Evolutionary conservation across 1,140 invertebrate genomes (phyloP), one percentile per base, ranked within the genome.

Genomic region (Drosophila pseudoobscura): DNA sequence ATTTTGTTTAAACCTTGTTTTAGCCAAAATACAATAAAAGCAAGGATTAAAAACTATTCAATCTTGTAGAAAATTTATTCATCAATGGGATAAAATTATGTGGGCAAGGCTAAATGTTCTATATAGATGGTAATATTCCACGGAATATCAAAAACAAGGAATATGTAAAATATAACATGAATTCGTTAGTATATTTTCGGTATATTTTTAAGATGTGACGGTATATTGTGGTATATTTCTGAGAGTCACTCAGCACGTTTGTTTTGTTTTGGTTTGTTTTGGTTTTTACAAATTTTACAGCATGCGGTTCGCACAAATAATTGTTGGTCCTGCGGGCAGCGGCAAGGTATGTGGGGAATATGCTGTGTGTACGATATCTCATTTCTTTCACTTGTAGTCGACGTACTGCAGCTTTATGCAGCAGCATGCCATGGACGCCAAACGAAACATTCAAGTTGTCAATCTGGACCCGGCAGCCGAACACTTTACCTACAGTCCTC

Each of bases 401-500:
- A 99, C 98, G 1, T 99, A 99, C 91, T 99, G 99, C 91, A 95
- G 95, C 49, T 95, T 95, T 9, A 95, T 99, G 89, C 95, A 96
- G 65, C 95, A 95, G 91, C 97, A 99, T 92, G 97, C 95, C 52
- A 94, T 94, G 66, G 95, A 95, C 71, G 91, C 94, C 4, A 95
- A 95, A 64, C 94, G 97, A 83, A 93, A 93, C 2, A 93, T 99
- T 22, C 94, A 97, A 70, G 95, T 99, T 7, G 95, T 99, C 0
- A 99, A 99, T 93, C 93, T 99, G 43, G 99, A 99, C 93, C 99
- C 99, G 44, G 99, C 98, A 3, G 98, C 98, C 13, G 99, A 99
- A 92, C 93, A 96, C 90, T 99, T 99, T 93, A 95, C 97, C 79
- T 99, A 99, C 91, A 93, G 96, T 59, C 95, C 97, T 0, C 85